These are phyloP conservation scores for Drosophila helvetica DNA, from an alignment of 2,888 invertebrate genomes.

Conservation along the genomic window DNA sequence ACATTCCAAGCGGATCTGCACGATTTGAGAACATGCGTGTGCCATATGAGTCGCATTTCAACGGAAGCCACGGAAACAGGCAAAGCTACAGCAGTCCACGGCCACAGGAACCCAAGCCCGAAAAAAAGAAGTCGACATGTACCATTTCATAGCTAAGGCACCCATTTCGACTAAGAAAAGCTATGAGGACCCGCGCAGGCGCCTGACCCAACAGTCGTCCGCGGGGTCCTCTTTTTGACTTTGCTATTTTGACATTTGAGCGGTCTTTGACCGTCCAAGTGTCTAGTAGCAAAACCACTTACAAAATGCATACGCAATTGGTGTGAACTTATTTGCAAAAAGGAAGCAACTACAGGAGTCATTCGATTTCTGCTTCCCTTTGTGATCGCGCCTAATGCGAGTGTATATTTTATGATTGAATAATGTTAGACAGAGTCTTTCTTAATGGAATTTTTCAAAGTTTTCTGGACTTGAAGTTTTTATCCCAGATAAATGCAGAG, in stretches of 20 bases:
- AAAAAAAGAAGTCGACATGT: slow-evolving; percentile 42
- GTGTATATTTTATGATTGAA: slow-evolving; percentile 3
- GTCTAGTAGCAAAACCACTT: slow-evolving; percentile 39
- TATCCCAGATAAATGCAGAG: neutral
- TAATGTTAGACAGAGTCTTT: neutral
- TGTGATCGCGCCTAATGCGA: slow-evolving; percentile 16
- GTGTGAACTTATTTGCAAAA: slow-evolving; percentile 2
- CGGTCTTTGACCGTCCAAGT: slow-evolving; percentile 35
- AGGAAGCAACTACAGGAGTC: neutral
- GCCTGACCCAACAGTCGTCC: slow-evolving; percentile 19
- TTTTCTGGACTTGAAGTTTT: neutral
- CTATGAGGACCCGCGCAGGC: slow-evolving; percentile 46
- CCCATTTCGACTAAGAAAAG: slow-evolving; percentile 14
- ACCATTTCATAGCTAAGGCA: slow-evolving; percentile 53
- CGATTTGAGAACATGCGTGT: slow-evolving; percentile 26
- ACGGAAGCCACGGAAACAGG: slow-evolving; percentile 1
- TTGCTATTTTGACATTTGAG: slow-evolving; percentile 40
- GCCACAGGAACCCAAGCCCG: neutral
- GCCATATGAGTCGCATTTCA: slow-evolving; percentile 19
- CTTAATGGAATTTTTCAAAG: neutral
- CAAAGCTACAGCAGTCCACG: neutral
- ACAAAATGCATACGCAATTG: slow-evolving; percentile 40
- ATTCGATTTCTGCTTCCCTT: neutral
- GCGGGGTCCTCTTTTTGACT: slow-evolving; percentile 45
- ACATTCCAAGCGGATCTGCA: slow-evolving; percentile 17